phyloP scores from a whole-genome alignment of 2,888 invertebrate genomes.

The Sarcophaga caerulescens region DNA sequence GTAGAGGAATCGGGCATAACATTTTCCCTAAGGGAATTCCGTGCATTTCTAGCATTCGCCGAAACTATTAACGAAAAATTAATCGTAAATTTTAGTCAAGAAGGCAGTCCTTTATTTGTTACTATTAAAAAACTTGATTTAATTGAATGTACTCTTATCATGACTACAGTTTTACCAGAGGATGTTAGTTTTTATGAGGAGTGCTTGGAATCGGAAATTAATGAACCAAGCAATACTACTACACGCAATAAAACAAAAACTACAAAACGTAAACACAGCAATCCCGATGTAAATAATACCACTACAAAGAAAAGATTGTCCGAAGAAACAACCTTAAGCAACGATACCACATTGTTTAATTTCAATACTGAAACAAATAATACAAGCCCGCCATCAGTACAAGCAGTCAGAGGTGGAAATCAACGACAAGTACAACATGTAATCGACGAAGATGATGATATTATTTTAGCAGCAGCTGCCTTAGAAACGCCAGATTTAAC shows the following conservation, averaged over 20 bases:
- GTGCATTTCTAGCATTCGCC: conserved; percentile 90
- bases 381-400: conserved; percentile 69
- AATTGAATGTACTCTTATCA: conserved; percentile 90
- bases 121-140: conserved; percentile 87
- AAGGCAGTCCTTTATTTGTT: conserved; percentile 90
- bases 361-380: conserved; percentile 64
- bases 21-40: conserved; percentile 92
- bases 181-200: conserved; percentile 77
- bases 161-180: conserved; percentile 84
- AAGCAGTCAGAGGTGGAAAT: conserved; percentile 70
- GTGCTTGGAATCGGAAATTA: conserved; percentile 71
- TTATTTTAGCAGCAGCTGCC: conserved; percentile 55
- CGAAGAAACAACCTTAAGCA: conserved; percentile 71
- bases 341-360: conserved; percentile 71
- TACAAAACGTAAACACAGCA: conserved; percentile 72
- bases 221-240: conserved; percentile 25
- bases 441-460: conserved; percentile 67
- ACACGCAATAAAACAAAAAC: conserved; percentile 13
- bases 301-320: conserved; percentile 63
- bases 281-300: conserved; percentile 47
- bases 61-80: conserved; percentile 88
- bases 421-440: conserved; percentile 70
- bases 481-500: conserved; percentile 70
- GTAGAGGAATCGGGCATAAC: conserved; percentile 87
- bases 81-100: conserved; percentile 87